A percentile compares a stretch with the other conserved stretches of the same genome.
Evolutionary conservation across 2,113 vertebrate genomes (phyloP).

Genomic region (Chaetops frenatus): DNA sequence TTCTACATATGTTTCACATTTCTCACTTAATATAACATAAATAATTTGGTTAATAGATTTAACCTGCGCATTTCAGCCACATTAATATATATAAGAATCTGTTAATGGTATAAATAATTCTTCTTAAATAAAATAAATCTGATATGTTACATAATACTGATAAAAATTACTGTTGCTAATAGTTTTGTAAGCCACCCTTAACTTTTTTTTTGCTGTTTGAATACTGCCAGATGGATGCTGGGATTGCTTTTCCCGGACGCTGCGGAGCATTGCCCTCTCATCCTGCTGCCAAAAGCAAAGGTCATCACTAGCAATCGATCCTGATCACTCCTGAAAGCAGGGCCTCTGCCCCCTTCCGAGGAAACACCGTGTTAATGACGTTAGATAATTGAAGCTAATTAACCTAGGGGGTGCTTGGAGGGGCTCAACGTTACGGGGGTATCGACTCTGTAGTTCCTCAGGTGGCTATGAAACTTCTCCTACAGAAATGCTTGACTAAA

Average conservation of each 20-base stretch:
- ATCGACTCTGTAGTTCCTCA: constrained; percentile 8
- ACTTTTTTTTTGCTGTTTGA: constrained; percentile 1
- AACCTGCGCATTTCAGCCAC: constrained; percentile 82
- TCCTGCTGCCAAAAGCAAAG: neutral
- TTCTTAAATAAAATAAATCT: constrained; percentile 87
- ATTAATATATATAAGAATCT: constrained; percentile 83
- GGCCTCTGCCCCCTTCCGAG: constrained; percentile 7
- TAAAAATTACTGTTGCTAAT: constrained; percentile 71
- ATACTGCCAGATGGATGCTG: constrained; percentile 43
- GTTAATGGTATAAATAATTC: constrained; percentile 85
- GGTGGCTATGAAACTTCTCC: constrained; percentile 61
- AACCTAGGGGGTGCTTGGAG: neutral
- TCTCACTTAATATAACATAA: constrained; percentile 81
- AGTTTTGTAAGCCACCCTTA: constrained; percentile 69
- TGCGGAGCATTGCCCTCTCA: neutral
- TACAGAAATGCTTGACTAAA: constrained; percentile 67
- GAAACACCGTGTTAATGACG: constrained; percentile 7
- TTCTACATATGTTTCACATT: constrained; percentile 79
- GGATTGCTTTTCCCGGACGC: neutral
- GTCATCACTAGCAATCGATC: neutral
- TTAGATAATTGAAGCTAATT: neutral
- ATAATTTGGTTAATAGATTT: constrained; percentile 84
- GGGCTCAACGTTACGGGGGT: neutral
- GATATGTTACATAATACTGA: constrained; percentile 85
- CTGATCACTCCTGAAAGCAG: neutral